Percentiles rank a stretch among this genome's conserved stretches.
phyloP scores from a whole-genome alignment of 2,888 invertebrate species.

The Rhynchonema sp. region DNA sequence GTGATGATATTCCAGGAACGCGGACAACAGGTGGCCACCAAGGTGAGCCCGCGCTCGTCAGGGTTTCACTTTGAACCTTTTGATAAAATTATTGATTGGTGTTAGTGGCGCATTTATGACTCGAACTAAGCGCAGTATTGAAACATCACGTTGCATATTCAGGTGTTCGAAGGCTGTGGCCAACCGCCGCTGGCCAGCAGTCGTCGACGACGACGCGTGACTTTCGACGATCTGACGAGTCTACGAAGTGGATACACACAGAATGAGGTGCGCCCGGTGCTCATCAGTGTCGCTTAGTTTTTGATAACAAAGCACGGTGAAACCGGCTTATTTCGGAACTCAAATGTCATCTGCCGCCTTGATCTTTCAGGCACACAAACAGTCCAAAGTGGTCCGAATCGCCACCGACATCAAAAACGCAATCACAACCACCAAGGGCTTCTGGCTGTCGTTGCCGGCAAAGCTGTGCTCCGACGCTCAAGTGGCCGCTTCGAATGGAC shows the following conservation, averaged over 20 bases:
- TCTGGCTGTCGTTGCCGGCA: constrained; percentile 68
- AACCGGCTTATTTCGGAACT: too few species aligned
- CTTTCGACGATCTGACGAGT: not conserved
- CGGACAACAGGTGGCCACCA: constrained; percentile 59
- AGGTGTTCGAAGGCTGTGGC: constrained; percentile 63
- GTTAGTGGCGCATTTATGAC: too few species aligned
- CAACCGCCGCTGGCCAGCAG: constrained; percentile 18
- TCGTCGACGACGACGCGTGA: not conserved
- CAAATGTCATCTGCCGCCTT: too few species aligned
- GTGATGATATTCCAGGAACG: constrained; percentile 94
- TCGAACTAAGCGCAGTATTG: too few species aligned
- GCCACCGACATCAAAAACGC: too few species aligned
- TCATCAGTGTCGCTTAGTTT: too few species aligned
- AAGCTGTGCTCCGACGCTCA: constrained; percentile 56
- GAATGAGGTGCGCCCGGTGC: constrained; percentile 35
- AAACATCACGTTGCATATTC: too few species aligned
- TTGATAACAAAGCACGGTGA: too few species aligned
- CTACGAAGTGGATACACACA: constrained; percentile 24
- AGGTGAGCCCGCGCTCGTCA: constrained; percentile 42
- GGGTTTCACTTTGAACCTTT: not conserved
- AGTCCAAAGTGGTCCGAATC: too few species aligned
- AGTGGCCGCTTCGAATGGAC: constrained; percentile 38
- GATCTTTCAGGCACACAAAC: too few species aligned
- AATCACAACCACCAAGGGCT: constrained; percentile 58
- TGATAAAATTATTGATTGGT: too few species aligned